Base-by-base conservation (phyloP, 2,888 invertebrate genomes). In the Thera britannica region DNA sequence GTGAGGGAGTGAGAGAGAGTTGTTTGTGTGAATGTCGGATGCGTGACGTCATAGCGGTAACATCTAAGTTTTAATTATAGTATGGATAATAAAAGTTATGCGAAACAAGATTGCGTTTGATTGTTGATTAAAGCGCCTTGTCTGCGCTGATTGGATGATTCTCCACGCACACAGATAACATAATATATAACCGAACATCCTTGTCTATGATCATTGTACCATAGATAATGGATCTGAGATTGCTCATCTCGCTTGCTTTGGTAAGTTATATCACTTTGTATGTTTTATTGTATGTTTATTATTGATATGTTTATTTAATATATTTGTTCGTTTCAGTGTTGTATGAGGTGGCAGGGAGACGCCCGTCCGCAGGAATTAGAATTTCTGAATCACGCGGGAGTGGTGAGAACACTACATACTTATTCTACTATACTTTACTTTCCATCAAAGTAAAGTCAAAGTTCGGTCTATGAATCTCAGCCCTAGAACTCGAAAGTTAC, bases 11-110 rank as follows among this genome's bases (percentile, higher is more conserved):
- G 44, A 34, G 52, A 34, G 8, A 7, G 52, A 7, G 34, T 0
- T 62, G 52, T 57, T 35, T 55, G 36, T 2, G 55, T 38, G n/a
- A 9, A 38, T 59, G 59, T 46, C 48, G 44, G 71, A 44, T 38
- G 11, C 9, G n/a, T 55, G 56, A 38, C 51, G 69, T 11, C n/a
- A 49, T 46, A 48, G 66, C 62, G 60, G 49, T 62, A 61, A 60
- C 58, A 68, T 62, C 55, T 49, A 76, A 80, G 77, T 79, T 77
- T 52, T 77, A 77, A 77, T 75, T 75, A 78, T 75, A 74, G 74
- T 72, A 64, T 78, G 77, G 75, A 75, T 72, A 77, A 77, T 77
- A 77, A 78, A 76, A 38, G 67, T 73, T 67, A 68, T 61, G 62
- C 65, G 68, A 62, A 59, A 63, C 52, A 49, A 8, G 38, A 49